A percentile compares a stretch with the other conserved stretches of the same genome.
These are phyloP conservation scores for Dendropsophus ebraccatus DNA, from an alignment of 2,113 vertebrate species.

Conservation along the genomic window DNA sequence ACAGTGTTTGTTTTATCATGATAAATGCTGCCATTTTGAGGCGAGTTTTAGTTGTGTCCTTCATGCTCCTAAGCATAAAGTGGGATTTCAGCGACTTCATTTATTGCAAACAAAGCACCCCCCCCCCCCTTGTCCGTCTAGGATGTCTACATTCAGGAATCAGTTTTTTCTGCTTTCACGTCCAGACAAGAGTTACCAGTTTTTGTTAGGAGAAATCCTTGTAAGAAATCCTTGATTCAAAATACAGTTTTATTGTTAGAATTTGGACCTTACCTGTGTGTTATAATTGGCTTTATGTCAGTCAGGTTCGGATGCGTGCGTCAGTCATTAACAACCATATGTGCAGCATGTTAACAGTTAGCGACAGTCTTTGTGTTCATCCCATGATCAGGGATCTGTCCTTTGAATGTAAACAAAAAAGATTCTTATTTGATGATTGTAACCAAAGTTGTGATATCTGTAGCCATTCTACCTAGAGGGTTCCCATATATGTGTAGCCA, in stretches of 20 bases:
- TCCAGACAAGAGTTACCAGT: neutral
- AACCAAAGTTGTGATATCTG: too few relatives aligned
- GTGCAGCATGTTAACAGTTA: too few relatives aligned
- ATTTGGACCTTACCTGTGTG: neutral
- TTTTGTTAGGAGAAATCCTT: neutral
- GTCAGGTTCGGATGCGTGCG: neutral
- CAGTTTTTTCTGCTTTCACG: neutral
- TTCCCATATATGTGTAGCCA: too few relatives aligned
- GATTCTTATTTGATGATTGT: too few relatives aligned
- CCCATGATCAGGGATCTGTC: neutral
- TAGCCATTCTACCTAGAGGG: too few relatives aligned
- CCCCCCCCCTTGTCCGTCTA: too few relatives aligned
- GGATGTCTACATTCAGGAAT: too few relatives aligned
- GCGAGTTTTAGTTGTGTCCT: constrained; percentile 38
- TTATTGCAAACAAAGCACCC: constrained; percentile 9
- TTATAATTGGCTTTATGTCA: neutral
- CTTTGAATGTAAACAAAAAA: neutral
- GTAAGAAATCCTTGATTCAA: neutral
- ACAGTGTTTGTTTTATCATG: constrained; percentile 51
- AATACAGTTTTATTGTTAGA: neutral
- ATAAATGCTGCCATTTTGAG: constrained; percentile 49
- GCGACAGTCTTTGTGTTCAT: neutral
- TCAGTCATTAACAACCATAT: too few relatives aligned
- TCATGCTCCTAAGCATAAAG: constrained; percentile 40
- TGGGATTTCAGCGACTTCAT: neutral